Evolutionary conservation across 2,888 invertebrate genomes (phyloP).

Genomic region (Margaritifera margaritifera): DNA sequence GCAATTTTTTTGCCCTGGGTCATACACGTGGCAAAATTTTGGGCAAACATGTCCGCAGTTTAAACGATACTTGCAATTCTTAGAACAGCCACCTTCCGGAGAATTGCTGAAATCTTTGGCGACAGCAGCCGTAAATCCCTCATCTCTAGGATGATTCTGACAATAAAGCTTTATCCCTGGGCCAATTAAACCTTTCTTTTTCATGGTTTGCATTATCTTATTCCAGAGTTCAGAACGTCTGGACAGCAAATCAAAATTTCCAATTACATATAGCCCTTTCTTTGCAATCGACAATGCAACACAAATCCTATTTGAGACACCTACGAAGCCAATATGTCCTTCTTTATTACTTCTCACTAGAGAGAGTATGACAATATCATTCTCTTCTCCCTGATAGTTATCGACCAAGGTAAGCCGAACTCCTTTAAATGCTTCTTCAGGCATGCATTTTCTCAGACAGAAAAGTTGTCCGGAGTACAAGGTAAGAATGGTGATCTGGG

Average conservation of each 20-base stretch:
- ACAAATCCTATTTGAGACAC: slow-evolving; percentile 58
- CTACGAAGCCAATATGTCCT: slow-evolving; percentile 58
- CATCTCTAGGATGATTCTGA: slow-evolving; percentile 47
- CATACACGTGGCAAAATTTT: slow-evolving; percentile 46
- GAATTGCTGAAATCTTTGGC: slow-evolving; percentile 37
- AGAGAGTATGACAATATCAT: slow-evolving; percentile 68
- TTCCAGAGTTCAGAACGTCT: slow-evolving; percentile 21
- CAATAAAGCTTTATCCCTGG: slow-evolving; percentile 37
- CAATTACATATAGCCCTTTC: slow-evolving; percentile 65
- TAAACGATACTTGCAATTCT: slow-evolving; percentile 43
- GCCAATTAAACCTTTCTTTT: slow-evolving; percentile 15
- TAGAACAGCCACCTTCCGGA: slow-evolving; percentile 53
- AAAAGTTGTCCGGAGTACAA: slow-evolving; percentile 63
- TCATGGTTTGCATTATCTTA: slow-evolving; percentile 19
- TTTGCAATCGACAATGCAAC: slow-evolving; percentile 70
- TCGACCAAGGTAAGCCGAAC: slow-evolving; percentile 55
- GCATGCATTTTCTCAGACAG: slow-evolving; percentile 48
- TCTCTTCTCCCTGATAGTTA: slow-evolving; percentile 70
- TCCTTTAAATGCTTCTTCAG: slow-evolving; percentile 42
- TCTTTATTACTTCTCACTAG: slow-evolving; percentile 66
- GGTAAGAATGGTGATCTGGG: slow-evolving; percentile 59
- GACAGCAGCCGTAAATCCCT: slow-evolving; percentile 16
- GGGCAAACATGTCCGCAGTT: slow-evolving; percentile 59
- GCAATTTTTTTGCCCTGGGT: slow-evolving; percentile 74
- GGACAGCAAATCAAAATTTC: slow-evolving; percentile 48